Conservation (phyloP, 2,888 invertebrate species). For the Pherbina coryleti region DNA sequence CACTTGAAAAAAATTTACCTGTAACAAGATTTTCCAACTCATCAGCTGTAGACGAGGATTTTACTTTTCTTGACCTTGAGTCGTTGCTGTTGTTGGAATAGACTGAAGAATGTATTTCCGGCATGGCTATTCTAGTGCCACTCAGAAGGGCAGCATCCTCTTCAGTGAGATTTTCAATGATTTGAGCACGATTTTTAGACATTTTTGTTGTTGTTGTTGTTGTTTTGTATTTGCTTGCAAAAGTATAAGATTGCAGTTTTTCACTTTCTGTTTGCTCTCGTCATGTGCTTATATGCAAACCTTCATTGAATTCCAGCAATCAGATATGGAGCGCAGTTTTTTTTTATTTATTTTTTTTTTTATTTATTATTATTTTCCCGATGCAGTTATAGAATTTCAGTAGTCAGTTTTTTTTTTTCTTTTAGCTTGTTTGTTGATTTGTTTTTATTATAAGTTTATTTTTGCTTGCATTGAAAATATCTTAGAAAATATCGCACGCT, state of each 20-base stretch:
- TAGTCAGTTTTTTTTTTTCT: neutral
- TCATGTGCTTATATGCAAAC: neutral
- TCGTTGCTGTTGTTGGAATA: no score
- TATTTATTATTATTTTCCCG: neutral
- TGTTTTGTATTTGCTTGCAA: neutral
- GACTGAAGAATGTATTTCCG: no score
- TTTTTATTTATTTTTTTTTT: neutral
- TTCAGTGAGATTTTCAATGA: no score
- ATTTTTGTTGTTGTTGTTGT: neutral
- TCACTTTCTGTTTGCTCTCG: neutral
- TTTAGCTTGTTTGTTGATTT: neutral
- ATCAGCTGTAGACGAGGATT: no score
- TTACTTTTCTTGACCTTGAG: no score
- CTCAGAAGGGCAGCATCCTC: no score
- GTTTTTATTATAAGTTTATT: neutral
- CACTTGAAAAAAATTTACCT: no score
- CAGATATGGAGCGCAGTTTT: neutral
- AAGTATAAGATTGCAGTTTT: neutral
- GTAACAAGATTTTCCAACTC: no score
- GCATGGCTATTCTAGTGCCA: no score
- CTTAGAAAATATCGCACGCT: neutral
- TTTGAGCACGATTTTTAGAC: no score
- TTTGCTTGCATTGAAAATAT: neutral
- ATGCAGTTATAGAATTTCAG: neutral
- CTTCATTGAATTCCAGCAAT: neutral